phyloP scores from a whole-genome alignment of 2,113 vertebrate genomes.

The Eptesicus fuscus region DNA sequence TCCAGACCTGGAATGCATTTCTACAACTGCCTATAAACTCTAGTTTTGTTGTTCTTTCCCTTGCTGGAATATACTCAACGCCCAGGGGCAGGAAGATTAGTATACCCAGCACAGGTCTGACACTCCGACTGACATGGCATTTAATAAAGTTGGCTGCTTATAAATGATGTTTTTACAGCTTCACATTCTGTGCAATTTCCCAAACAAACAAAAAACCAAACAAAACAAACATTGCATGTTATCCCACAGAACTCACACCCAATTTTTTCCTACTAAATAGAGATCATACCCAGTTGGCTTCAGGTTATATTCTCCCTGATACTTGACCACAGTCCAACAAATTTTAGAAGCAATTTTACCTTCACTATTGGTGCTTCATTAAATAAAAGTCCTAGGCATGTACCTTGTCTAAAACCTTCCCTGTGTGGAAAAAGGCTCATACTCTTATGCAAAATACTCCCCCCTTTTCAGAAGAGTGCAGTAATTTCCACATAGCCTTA shows the following conservation, averaged over 20 bases:
- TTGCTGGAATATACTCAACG: background rate
- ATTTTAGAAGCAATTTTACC: background rate
- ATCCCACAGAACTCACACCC: background rate
- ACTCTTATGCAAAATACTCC: background rate
- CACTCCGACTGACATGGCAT: background rate
- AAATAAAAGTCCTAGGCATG: background rate
- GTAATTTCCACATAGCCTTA: background rate
- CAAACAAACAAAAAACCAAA: constrained; percentile 14
- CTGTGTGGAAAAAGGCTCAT: background rate
- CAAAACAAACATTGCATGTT: background rate
- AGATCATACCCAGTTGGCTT: background rate
- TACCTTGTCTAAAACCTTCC: background rate
- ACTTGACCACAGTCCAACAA: background rate
- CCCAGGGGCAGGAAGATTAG: background rate
- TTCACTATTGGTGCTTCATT: background rate
- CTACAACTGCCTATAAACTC: background rate
- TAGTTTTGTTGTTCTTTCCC: background rate
- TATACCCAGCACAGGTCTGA: background rate
- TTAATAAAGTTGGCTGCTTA: background rate
- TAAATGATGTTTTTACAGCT: background rate
- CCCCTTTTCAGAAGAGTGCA: background rate
- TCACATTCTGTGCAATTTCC: background rate
- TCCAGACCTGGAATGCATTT: background rate
- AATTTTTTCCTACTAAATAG: background rate
- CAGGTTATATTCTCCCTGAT: background rate